Evolutionary conservation across 2,888 invertebrate species (phyloP), one percentile per base, ranked within the genome.

Genomic region (Lasiommata megera): DNA sequence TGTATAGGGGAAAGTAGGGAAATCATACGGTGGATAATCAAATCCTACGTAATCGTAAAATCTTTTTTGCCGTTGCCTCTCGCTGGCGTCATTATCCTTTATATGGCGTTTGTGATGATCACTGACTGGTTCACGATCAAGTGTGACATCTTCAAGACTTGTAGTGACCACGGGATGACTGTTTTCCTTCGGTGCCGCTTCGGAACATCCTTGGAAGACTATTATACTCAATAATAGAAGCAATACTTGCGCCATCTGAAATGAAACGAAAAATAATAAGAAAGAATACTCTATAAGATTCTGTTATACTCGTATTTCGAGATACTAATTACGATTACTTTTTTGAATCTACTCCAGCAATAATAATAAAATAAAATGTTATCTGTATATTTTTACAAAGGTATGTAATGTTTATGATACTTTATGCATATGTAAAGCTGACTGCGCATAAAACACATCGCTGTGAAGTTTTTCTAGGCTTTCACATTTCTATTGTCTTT

Each of bases 211-310:
- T 67, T 79, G 76, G 38, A 79, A 64, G 56, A 78, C 61, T 58
- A 84, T 65, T 57, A 80, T 59, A 55, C 72, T 72, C 58, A 81
- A 58, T 51, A 80, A 28, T 12, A 77, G 28, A 23, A 67, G 64
- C 17, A 64, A 61, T 48, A 71, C 36, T 60, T 54, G 68, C 69
- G 68, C 73, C 88, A 88, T 88, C 88, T 89, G 88, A 55, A 88
- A 88, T 61, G 48, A 44, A 63, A 66, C 56, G 65, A 51, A 65
- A n/a, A 51, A 37, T 23, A 9, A 23, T 48, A 14, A 12, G 9
- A 12, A 36, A 12, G 16, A 1, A 12, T 37, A 36, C 3, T 8
- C 2, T n/a, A 3, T 14, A 3, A 28, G 5, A 44, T 28, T 44
- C 12, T 28, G 6, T 7, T 43, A 12, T 28, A 43, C 5, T 40